Base-by-base conservation (phyloP, 2,113 vertebrate genomes). In the Antigone vipio region DNA sequence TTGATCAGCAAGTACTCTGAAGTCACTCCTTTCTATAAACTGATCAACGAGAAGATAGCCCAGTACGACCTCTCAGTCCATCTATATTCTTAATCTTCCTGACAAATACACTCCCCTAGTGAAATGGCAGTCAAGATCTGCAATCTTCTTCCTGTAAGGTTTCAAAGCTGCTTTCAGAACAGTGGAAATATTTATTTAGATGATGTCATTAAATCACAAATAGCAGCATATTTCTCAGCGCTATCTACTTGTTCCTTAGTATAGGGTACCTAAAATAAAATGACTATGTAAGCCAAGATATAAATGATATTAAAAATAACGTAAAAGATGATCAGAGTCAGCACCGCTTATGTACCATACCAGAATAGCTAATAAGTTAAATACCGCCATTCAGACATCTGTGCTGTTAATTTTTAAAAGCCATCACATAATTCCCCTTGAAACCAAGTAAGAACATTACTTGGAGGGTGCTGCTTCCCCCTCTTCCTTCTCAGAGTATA, bases 291-390 rank as follows among this genome's bases (percentile, higher is more conserved):
- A 95, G 75, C 35, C 81, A 89, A 92, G 79, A 74, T 63, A 66
- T 20, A 87, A 73, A 91, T 5, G 56, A 53, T 68, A 85, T 35
- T 47, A 82, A 82, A 62, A 89, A 74, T 30, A 79, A 60, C 20
- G 40, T 15, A 89, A 52, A 78, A 85, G 69, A 76, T 66, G 63
- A 68, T 88, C 34, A 24, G 78, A 89, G 77, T 94, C 87, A 96
- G 92, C 89, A 85, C 29, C 84, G 79, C 74, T 84, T 84, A 0
- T 11, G 88, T 58, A 47, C 92, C 75, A 5, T 35, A 64, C 81
- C 92, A 93, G 95, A 95, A 97, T 81, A 95, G 72, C 84, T 93
- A 90, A 85, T 90, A 74, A 94, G 85, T 75, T 29, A 88, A 93
- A 93, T 55, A 50, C 5, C 82, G 90, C 59, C 82, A 67, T 83